Conservation (phyloP, 2,797 vertebrate species). For the Enteromius mattozi region DNA sequence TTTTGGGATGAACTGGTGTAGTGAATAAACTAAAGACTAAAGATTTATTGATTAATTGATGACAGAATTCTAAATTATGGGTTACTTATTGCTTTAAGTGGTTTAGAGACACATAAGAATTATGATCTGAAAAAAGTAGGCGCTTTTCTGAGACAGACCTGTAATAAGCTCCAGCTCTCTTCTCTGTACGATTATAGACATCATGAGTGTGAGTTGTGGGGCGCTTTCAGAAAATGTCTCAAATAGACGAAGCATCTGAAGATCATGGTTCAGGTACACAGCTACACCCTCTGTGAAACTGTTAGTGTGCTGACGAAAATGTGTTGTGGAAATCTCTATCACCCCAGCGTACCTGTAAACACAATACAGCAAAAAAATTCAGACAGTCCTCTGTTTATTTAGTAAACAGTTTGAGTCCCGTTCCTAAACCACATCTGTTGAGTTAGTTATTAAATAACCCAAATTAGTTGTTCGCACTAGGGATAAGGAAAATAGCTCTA, state of each 20-base stretch:
- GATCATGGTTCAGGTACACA: conserved; percentile 81
- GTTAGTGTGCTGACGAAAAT: accelerated
- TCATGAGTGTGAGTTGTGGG: conserved; percentile 86
- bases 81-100: background rate
- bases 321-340: conserved; percentile 58
- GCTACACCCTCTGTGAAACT: background rate
- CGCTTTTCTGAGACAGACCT: conserved; percentile 69
- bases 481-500: background rate
- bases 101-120: background rate
- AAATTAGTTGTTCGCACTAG: background rate
- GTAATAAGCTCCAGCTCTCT: conserved; percentile 70
- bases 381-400: background rate
- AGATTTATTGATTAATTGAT: too few species aligned
- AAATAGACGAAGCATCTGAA: conserved; percentile 87
- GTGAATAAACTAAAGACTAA: too few species aligned
- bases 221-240: conserved; percentile 89
- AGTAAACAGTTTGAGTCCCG: background rate
- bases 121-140: background rate
- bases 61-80: too few species aligned
- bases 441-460: background rate
- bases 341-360: conserved; percentile 66
- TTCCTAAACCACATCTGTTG: background rate
- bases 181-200: conserved; percentile 75
- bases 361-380: background rate
- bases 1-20: too few species aligned